Evolutionary conservation across 92 coral and sea anemone species (phyloP), one percentile per base, ranked within the genome.

Genomic region (Heteractis magnifica): DNA sequence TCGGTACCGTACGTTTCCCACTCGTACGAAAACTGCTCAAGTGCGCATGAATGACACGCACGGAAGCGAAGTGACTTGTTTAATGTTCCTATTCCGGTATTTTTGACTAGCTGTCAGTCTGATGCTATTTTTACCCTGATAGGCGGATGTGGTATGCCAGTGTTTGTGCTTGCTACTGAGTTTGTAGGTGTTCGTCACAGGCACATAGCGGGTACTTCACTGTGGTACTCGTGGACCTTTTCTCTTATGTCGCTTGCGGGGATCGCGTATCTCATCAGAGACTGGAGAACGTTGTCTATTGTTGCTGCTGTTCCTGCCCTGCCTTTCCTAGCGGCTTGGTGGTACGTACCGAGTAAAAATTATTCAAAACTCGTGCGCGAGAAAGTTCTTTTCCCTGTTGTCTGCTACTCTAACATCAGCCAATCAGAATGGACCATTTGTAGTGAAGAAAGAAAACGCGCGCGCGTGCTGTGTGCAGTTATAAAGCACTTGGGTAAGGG

Each of bases 221-320:
- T 94, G 65, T 94, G 98, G 98, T 94, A 90, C 72, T 83, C 98
- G 0, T 93, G 94, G 82, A 89, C 91, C 23, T 44, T 86, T 15
- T 84, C 79, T 5, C 86, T 94, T 18, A 78, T 94, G 83, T 77
- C 91, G 16, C 85, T 94, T 44, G 89, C 93, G 65, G 95, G 90
- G 55, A 80, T 94, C 15, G 95, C 98, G 14, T 94, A 90, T 71
- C 81, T 82, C 0, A 82, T 92, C 14, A 86, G 98, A 65, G 92
- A 93, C 80, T 94, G 98, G 98, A 82, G 94, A 52, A 84, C 84
- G 21, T 90, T 94, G 49, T 77, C 93, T n/a, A 84, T 92, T 44
- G 80, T 90, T 18, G 80, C 88, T 21, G 87, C 94, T 16, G 98
- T 78, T 48, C 94, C 95, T 13, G 95, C 95, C 49, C 79, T 92